Evolutionary conservation across 2,888 invertebrate species (phyloP), one percentile per base, ranked within the genome.

Genomic region (Agonum fuliginosum): DNA sequence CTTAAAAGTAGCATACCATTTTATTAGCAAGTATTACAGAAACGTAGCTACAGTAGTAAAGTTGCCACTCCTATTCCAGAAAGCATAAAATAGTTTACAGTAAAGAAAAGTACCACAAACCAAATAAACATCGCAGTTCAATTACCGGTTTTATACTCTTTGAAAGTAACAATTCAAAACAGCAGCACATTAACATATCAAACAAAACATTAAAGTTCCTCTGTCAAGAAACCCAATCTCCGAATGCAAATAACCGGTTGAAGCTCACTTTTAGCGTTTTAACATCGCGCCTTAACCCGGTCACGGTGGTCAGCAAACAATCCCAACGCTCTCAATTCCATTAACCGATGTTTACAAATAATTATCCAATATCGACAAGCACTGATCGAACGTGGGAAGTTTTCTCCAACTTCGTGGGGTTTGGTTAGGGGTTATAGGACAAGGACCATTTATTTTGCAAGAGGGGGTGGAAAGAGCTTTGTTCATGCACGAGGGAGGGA

Each of bases 311-410:
- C 54, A 54, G 54, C 24, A 54, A 54, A 54, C 54, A 54, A 54
- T n/a, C 37, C n/a, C 37, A n/a, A 1, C 37, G 37, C 1, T 37
- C 37, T 4, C 37, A 12, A 54, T 54, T 54, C 54, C 54, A 54
- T 54, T 54, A 54, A 12, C 22, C 24, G 12, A 37, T 54, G 54
- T 54, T 54, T 54, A 54, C 54, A 12, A 54, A 54, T 54, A 54
- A 54, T 54, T 54, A 54, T 22, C 54, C 22, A 8, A 10, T 48
- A 20, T 22, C 54, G 24, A 22, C 37, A 37, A 12, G 12, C n/a
- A 2, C 37, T 37, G 37, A 37, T n/a, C 54, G 54, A n/a, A n/a
- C 54, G 54, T 54, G 54, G 54, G 54, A 54, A 54, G 54, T 54
- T 54, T 54, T 54, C 54, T 54, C 3, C 6, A 3, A 37, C n/a